Evolutionary conservation across 1,140 invertebrate genomes (phyloP).

Genomic region (Drosophila repletoides): DNA sequence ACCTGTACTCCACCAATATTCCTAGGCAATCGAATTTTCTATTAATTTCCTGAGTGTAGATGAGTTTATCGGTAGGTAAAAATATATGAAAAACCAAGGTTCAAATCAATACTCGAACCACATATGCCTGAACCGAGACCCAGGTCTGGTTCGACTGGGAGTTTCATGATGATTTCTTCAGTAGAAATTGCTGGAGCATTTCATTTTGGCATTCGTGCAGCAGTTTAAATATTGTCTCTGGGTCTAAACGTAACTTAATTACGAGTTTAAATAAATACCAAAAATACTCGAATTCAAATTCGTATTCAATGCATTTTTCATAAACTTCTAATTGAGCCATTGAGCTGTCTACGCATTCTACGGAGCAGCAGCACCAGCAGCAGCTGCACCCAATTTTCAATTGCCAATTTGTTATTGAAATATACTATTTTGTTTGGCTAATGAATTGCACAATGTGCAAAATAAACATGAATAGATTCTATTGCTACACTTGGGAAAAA

Average conservation of each 20-base stretch:
- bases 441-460: slow-evolving; percentile 58
- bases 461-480: slow-evolving; percentile 23
- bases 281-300: not conserved
- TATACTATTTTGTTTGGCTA: slow-evolving; percentile 54
- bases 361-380: not conserved
- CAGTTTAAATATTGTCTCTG: not conserved
- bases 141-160: slow-evolving; percentile 3
- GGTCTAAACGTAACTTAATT: slow-evolving; percentile 34
- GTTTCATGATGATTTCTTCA: no score
- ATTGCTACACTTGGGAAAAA: no score
- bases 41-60: no score
- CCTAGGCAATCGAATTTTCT: no score
- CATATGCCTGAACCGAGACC: no score
- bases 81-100: no score
- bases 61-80: no score
- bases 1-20: no score
- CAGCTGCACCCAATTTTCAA: slow-evolving; percentile 51
- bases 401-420: slow-evolving; percentile 69
- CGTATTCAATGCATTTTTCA: slow-evolving; percentile 42
- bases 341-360: slow-evolving; percentile 20
- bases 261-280: slow-evolving; percentile 6
- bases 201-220: no score
- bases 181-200: no score
- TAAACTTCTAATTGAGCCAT: slow-evolving; percentile 40
- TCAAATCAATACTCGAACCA: no score